Evolutionary conservation across 2,797 vertebrate genomes (phyloP).

Genomic region (Sciurus vulgaris): DNA sequence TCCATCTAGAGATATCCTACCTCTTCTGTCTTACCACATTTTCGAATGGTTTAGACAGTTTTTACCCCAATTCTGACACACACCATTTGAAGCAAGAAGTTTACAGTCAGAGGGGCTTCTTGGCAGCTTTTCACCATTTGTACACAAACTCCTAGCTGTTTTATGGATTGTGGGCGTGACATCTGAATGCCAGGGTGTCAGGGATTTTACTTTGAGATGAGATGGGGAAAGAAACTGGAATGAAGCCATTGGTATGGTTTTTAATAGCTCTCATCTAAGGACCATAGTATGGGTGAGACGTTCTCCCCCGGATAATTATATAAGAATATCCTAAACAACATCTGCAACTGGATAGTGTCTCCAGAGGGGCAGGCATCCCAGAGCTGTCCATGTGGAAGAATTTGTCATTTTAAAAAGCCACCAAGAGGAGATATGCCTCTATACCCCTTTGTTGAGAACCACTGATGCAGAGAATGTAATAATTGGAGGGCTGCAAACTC

Average conservation of each 20-base stretch:
- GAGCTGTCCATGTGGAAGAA: neutral
- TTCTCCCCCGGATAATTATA: neutral
- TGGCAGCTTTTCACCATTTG: neutral
- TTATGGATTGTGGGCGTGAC: neutral
- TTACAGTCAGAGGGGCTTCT: neutral
- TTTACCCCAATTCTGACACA: neutral
- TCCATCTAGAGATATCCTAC: neutral
- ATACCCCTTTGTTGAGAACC: slow-evolving; percentile 18
- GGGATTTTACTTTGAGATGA: neutral
- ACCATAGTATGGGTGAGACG: neutral
- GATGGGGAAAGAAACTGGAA: neutral
- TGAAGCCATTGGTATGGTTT: neutral
- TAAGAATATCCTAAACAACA: slow-evolving; percentile 15
- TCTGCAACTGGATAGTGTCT: neutral
- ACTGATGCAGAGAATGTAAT: slow-evolving; percentile 47
- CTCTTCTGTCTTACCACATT: neutral
- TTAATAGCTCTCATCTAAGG: neutral
- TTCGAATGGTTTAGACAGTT: neutral
- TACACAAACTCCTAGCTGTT: neutral
- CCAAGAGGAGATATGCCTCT: neutral
- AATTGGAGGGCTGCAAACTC: slow-evolving; percentile 39
- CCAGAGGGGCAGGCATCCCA: neutral
- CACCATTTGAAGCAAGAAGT: slow-evolving; percentile 9
- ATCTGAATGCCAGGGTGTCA: neutral
- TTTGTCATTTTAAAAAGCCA: slow-evolving; percentile 26